Conservation (phyloP, 2,888 invertebrate genomes). For the Parnassius apollo region DNA sequence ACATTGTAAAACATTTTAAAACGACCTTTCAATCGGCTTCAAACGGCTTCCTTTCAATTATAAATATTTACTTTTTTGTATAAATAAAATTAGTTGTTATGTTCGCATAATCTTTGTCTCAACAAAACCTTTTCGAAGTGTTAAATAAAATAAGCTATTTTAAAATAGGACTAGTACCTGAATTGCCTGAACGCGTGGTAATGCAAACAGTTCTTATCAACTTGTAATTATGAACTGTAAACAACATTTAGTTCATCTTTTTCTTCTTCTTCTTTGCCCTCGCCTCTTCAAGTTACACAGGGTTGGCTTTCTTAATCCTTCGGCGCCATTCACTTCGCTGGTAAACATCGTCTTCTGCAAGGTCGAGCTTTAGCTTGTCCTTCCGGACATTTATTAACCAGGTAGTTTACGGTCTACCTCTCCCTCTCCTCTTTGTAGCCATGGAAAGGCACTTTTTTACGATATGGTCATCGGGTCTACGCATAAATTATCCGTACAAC, state of each 20-base stretch:
- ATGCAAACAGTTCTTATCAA: slow-evolving; percentile 14
- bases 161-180: neutral
- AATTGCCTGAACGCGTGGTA: slow-evolving; percentile 8
- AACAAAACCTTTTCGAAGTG: slow-evolving; percentile 7
- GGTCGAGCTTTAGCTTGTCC: too few relatives aligned
- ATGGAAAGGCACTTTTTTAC: too few relatives aligned
- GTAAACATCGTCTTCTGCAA: too few relatives aligned
- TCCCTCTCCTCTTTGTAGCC: too few relatives aligned
- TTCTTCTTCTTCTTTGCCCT: neutral
- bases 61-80: slow-evolving; percentile 19
- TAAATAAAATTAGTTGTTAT: slow-evolving; percentile 14
- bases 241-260: neutral
- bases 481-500: too few relatives aligned
- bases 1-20: slow-evolving; percentile 13
- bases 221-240: slow-evolving; percentile 12
- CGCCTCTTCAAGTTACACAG: too few relatives aligned
- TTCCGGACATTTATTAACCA: too few relatives aligned
- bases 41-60: slow-evolving; percentile 19
- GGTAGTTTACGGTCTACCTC: too few relatives aligned
- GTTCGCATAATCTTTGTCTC: slow-evolving; percentile 14
- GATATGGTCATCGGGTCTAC: too few relatives aligned
- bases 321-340: too few relatives aligned
- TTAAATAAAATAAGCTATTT: slow-evolving; percentile 12
- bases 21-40: too few relatives aligned
- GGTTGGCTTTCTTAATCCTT: too few relatives aligned